Percentiles rank a stretch among this genome's conserved stretches.
Conservation (phyloP, 2,888 invertebrate genomes). For the Leucophenga montana region DNA sequence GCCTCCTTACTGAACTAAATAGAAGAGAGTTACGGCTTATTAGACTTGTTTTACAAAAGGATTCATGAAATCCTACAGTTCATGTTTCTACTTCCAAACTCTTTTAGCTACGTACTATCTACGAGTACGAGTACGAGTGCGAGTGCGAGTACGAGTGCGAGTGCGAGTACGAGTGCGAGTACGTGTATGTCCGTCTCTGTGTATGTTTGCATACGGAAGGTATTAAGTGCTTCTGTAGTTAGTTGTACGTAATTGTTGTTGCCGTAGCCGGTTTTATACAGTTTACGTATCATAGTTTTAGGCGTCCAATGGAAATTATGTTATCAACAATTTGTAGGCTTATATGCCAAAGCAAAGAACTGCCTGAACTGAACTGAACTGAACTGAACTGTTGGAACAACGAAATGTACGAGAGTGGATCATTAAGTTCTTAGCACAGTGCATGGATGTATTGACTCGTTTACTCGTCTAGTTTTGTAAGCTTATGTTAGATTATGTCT, state of each 20-base stretch:
- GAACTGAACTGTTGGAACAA: neutral
- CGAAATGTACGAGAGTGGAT: too few relatives aligned
- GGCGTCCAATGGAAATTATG: neutral
- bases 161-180: neutral
- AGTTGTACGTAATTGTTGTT: slow-evolving; percentile 4
- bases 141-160: slow-evolving; percentile 8
- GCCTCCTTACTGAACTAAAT: too few relatives aligned
- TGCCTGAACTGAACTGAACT: neutral
- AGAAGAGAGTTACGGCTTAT: too few relatives aligned
- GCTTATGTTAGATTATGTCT: too few relatives aligned
- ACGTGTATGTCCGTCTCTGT: too few relatives aligned
- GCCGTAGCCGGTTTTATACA: slow-evolving; percentile 2
- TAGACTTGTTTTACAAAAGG: too few relatives aligned
- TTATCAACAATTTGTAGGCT: slow-evolving; percentile 9
- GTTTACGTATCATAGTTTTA: neutral
- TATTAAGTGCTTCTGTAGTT: slow-evolving; percentile 8
- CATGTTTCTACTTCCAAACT: too few relatives aligned
- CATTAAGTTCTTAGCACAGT: too few relatives aligned
- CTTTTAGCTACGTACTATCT: neutral
- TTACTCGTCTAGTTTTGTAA: too few relatives aligned
- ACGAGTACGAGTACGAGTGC: slow-evolving; percentile 4
- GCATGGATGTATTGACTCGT: too few relatives aligned
- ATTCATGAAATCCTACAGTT: too few relatives aligned
- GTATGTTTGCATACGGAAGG: neutral
- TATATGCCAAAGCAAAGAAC: slow-evolving; percentile 6